phyloP scores from a whole-genome alignment of 2,888 invertebrate genomes.

The Nasonovia ribisnigri region DNA sequence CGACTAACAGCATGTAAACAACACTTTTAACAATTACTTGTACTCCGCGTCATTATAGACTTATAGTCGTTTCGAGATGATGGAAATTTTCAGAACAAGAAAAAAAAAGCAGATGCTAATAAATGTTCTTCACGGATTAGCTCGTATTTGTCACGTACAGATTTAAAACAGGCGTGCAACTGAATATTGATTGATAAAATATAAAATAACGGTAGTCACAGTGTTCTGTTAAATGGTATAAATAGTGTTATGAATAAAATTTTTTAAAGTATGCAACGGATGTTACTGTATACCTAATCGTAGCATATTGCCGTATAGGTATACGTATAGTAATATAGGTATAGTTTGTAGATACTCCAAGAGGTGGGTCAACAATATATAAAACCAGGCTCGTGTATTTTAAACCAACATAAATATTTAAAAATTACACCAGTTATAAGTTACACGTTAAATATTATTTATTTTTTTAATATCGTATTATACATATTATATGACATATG shows the following conservation, averaged over 20 bases:
- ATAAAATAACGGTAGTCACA: constrained; percentile 30
- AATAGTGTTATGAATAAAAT: constrained; percentile 23
- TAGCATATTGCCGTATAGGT: not conserved
- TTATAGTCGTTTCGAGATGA: not conserved
- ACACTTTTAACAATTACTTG: not conserved
- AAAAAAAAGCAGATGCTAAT: not conserved
- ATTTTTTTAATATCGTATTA: not conserved
- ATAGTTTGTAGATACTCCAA: not conserved
- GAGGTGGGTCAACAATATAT: not conserved
- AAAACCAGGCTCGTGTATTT: not conserved
- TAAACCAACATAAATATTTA: not conserved
- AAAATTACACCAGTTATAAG: too few species aligned
- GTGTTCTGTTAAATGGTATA: not conserved
- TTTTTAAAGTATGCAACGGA: not conserved
- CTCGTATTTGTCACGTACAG: constrained; percentile 24
- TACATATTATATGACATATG: not conserved
- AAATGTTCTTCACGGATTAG: not conserved
- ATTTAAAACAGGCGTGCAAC: not conserved
- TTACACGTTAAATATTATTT: not conserved
- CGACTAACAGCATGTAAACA: not conserved
- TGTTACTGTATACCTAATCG: too few species aligned
- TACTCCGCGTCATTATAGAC: not conserved
- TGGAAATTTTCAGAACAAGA: not conserved
- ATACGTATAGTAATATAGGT: not conserved
- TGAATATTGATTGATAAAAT: constrained; percentile 43